Conservation (phyloP, 2,113 vertebrate genomes). For the Etia nguti region DNA sequence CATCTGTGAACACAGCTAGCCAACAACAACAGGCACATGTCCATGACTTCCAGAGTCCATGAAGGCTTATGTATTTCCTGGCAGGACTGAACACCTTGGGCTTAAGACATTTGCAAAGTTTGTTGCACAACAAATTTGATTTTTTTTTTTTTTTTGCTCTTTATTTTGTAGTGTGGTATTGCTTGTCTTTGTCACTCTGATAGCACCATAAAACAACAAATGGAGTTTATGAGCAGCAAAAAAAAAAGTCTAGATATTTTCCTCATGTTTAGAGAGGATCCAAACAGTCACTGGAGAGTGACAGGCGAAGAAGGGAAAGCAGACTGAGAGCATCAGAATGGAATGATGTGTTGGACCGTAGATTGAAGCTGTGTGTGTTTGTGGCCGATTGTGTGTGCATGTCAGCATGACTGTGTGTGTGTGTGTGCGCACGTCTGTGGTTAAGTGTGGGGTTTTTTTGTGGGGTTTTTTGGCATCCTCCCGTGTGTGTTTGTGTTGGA, state of each 20-base stretch:
- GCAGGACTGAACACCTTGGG: constrained; percentile 21
- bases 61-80: constrained; percentile 42
- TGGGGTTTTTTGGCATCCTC: rapidly evolving
- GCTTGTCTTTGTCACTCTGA: constrained; percentile 15
- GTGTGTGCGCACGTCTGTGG: background rate
- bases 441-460: background rate
- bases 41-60: constrained; percentile 9
- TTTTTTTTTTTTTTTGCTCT: background rate
- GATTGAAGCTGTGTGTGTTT: constrained; percentile 35
- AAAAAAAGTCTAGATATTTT: constrained; percentile 21
- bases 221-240: background rate
- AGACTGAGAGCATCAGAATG: constrained; percentile 38
- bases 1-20: constrained; percentile 32
- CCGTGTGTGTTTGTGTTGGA: constrained; percentile 11
- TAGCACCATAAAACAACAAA: constrained; percentile 13
- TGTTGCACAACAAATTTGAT: background rate
- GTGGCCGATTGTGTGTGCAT: background rate
- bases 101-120: constrained; percentile 6
- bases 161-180: constrained; percentile 3
- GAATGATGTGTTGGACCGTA: constrained; percentile 44
- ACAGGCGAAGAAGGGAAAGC: constrained; percentile 10
- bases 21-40: constrained; percentile 25
- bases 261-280: constrained; percentile 19
- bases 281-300: constrained; percentile 46
- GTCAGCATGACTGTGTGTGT: background rate